Base-by-base conservation (phyloP, 2,113 vertebrate genomes). In the Gobio gobio region DNA sequence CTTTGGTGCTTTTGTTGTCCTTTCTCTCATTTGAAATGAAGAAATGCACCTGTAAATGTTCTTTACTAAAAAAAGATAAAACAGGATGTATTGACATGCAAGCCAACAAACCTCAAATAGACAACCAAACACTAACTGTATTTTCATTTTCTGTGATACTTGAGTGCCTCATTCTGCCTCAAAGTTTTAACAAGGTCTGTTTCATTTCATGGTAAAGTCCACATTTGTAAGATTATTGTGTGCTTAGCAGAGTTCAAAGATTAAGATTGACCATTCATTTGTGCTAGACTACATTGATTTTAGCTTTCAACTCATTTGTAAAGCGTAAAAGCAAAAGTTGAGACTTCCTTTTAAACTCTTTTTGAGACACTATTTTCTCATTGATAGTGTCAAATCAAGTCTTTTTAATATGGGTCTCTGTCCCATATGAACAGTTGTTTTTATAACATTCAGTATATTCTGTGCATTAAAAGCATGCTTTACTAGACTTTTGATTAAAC, bases 51-150 rank as follows among this genome's bases (percentile, higher is more conserved):
- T 85, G 13, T 68, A 84, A 14, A 81, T 58, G 82, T 76, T 78
- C 54, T 82, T 84, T 66, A 82, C 33, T 40, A 47, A 64, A 79
- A 66, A 40, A 14, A 47, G 10, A 77, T 78, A 51, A 81, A 49
- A 83, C 6, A 2, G 59, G 82, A 33, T 26, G 45, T 77, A 36
- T 81, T 83, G n/a, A 70, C 83, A 83, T 87, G 80, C 75, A 87
- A 86, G 61, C 66, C 76, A 86, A 70, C 83, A 77, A 83, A 72
- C 72, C 86, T 86, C 78, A 80, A 74, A 73, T 64, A 75, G 75
- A 70, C 81, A 85, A 86, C 80, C 72, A 87, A 87, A 89, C 88
- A 89, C 88, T 89, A 89, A 89, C 84, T 64, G 63, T 16, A 49
- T 82, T 81, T 78, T 70, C 9, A 10, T 83, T 78, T 40, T 84